Evolutionary conservation across 2,888 invertebrate species (phyloP).

Genomic region (Mycogona germanica): DNA sequence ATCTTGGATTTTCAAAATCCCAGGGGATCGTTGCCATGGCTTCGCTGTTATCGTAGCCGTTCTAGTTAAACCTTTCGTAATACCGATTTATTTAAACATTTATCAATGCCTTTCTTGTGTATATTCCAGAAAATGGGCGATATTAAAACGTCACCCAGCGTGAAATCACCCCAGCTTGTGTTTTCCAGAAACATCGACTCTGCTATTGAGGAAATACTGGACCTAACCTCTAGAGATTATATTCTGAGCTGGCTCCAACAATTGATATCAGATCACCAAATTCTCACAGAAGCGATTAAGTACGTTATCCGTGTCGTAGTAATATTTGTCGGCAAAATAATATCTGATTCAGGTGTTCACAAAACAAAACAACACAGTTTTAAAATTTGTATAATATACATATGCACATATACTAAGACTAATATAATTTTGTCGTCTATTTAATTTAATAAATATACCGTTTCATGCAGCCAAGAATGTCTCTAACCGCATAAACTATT

Average conservation of each 20-base stretch:
- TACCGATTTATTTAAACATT: background rate
- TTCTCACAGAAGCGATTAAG: conserved; percentile 34
- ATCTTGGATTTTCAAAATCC: no score
- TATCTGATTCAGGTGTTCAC: no score
- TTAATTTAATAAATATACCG: background rate
- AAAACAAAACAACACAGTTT: no score
- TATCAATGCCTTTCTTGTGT: background rate
- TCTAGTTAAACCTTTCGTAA: no score
- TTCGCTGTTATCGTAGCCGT: no score
- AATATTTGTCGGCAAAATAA: no score
- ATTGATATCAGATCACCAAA: conserved; percentile 49
- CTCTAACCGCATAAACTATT: conserved; percentile 13
- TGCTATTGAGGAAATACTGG: conserved; percentile 66
- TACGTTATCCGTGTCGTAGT: no score
- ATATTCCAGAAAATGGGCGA: background rate
- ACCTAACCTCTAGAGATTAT: conserved; percentile 65
- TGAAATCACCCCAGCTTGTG: background rate
- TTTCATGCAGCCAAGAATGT: background rate
- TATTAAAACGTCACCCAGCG: background rate
- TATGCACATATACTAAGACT: no score
- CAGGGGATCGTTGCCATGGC: no score
- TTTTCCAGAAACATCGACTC: conserved; percentile 12
- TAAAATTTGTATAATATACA: no score
- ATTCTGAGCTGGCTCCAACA: conserved; percentile 60
- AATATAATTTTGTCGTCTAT: no score